Evolutionary conservation across 2,797 vertebrate species (phyloP).

Genomic region (Sebastes itinus): DNA sequence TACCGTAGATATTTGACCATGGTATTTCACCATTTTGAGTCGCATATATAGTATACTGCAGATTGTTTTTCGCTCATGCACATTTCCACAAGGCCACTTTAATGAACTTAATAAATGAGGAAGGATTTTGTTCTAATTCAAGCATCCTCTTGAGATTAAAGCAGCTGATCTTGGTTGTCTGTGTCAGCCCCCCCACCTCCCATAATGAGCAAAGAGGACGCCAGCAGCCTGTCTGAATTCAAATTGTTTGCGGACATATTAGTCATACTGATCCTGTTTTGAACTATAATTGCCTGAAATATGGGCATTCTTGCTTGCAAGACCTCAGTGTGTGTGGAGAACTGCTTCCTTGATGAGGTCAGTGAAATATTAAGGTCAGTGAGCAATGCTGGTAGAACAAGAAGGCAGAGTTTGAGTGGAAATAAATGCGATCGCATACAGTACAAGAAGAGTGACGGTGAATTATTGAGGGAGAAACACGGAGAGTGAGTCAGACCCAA

Average conservation of each 20-base stretch:
- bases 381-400: neutral
- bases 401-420: constrained; percentile 9
- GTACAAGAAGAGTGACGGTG: constrained; percentile 6
- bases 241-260: constrained; percentile 29
- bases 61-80: too few species aligned
- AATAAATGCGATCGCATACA: constrained; percentile 11
- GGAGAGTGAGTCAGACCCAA: neutral
- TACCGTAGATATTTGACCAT: rapidly evolving
- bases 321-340: neutral
- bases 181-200: neutral
- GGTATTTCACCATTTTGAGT: too few species aligned
- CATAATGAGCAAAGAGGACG: constrained; percentile 27
- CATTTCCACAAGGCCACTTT: too few species aligned
- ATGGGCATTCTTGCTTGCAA: neutral
- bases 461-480: neutral
- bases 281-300: constrained; percentile 38
- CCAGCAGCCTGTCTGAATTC: constrained; percentile 9
- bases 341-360: constrained; percentile 4
- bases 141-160: constrained; percentile 7
- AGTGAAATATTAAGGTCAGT: constrained; percentile 21
- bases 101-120: neutral
- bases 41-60: too few species aligned
- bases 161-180: neutral
- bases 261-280: constrained; percentile 16
- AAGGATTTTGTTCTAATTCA: neutral